phyloP scores from a whole-genome alignment of 2,113 vertebrate genomes.

The Anoura caudifer region DNA sequence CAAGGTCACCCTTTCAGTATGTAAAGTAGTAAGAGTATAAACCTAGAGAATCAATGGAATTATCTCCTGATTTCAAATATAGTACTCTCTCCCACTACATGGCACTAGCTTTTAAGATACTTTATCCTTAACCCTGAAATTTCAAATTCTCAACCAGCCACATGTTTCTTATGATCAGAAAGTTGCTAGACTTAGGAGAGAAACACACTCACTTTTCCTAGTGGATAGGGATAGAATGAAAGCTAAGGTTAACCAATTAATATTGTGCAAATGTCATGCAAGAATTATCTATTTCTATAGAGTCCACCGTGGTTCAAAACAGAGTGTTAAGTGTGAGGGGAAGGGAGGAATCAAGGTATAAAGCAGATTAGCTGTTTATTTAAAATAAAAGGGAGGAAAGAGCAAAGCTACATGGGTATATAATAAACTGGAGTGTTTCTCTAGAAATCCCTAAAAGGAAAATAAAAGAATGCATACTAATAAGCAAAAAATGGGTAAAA shows the following conservation, averaged over 20 bases:
- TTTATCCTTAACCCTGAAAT: not conserved
- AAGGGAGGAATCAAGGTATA: not conserved
- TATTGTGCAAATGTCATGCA: not conserved
- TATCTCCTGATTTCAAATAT: not conserved
- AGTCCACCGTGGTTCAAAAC: not conserved
- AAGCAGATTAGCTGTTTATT: not conserved
- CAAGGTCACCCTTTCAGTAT: not conserved
- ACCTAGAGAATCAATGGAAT: not conserved
- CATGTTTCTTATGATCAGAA: not conserved
- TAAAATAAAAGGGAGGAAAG: not conserved
- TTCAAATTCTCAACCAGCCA: not conserved
- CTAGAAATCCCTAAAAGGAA: not conserved
- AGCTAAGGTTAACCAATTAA: not conserved
- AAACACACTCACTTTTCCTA: not conserved
- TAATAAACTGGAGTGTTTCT: not conserved
- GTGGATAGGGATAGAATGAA: not conserved
- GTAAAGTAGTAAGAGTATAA: not conserved
- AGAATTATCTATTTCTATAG: not conserved
- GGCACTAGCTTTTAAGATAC: not conserved
- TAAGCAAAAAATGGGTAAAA: not conserved
- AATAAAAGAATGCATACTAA: not conserved
- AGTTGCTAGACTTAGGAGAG: not conserved
- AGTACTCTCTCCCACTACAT: not conserved
- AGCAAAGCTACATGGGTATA: not conserved
- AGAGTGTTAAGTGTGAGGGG: not conserved